A percentile compares a stretch with the other conserved stretches of the same genome.
These are phyloP conservation scores for Micromys minutus DNA, from an alignment of 2,113 vertebrate species.

Conservation along the genomic window DNA sequence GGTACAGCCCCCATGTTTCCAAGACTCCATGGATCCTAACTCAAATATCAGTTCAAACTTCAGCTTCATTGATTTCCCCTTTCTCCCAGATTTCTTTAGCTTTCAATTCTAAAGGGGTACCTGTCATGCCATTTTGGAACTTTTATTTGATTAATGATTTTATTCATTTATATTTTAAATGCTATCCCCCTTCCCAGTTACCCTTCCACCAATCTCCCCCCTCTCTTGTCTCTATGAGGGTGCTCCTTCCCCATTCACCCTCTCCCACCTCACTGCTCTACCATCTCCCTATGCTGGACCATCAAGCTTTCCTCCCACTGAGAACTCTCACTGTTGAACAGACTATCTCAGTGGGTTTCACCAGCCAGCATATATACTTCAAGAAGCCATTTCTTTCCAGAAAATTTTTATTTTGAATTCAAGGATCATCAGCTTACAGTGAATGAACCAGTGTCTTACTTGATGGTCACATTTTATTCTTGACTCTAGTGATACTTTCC, in stretches of 20 bases:
- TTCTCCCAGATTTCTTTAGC: not conserved
- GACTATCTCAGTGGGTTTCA: not conserved
- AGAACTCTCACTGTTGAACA: not conserved
- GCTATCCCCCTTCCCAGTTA: too few relatives aligned
- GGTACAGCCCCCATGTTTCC: rapidly evolving
- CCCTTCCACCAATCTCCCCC: too few relatives aligned
- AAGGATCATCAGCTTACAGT: not conserved
- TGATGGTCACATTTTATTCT: not conserved
- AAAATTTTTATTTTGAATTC: not conserved
- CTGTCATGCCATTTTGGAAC: not conserved
- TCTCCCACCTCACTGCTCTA: too few relatives aligned
- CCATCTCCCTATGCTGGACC: too few relatives aligned
- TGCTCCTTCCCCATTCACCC: too few relatives aligned
- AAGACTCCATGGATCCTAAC: rapidly evolving
- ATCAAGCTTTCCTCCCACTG: not conserved
- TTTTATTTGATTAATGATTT: not conserved
- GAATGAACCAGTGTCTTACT: not conserved
- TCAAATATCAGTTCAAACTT: not conserved
- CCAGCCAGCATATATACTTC: rapidly evolving
- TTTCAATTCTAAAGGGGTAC: not conserved
- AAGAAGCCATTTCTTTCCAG: not conserved
- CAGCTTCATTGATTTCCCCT: rapidly evolving
- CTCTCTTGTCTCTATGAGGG: too few relatives aligned
- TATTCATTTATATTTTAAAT: too few relatives aligned
- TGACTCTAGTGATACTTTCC: not conserved